These are phyloP conservation scores for Nebria ingens DNA, from an alignment of 1,140 invertebrate genomes.

Conservation along the genomic window DNA sequence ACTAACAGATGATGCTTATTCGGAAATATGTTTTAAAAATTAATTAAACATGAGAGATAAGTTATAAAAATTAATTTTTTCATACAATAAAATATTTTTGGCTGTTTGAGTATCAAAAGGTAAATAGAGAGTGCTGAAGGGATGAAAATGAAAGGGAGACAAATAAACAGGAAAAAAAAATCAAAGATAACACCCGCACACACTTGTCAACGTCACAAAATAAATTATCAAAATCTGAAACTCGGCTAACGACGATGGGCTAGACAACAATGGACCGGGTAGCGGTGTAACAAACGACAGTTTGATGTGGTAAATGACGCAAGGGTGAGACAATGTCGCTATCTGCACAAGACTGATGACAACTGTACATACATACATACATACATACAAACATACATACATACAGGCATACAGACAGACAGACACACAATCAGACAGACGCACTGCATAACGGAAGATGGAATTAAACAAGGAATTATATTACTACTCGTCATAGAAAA, in stretches of 20 bases:
- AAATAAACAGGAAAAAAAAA: constrained; percentile 14
- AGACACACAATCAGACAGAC: too few species aligned
- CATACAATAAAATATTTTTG: background rate
- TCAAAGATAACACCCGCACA: constrained; percentile 15
- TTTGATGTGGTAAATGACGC: constrained; percentile 32
- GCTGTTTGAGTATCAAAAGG: background rate
- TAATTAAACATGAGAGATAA: too few species aligned
- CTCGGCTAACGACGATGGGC: constrained; percentile 18
- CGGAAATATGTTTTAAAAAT: too few species aligned
- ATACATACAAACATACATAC: too few species aligned
- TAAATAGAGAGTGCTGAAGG: background rate
- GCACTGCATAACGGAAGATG: too few species aligned
- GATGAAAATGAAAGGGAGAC: too few species aligned
- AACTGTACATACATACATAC: too few species aligned
- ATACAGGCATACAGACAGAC: too few species aligned
- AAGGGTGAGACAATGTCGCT: constrained; percentile 32
- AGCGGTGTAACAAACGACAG: constrained; percentile 29
- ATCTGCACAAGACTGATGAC: constrained; percentile 29
- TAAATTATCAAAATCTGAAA: constrained; percentile 22
- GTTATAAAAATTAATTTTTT: too few species aligned
- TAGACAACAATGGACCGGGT: constrained; percentile 15
- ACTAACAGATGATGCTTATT: too few species aligned
- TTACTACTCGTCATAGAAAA: too few species aligned
- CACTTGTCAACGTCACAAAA: constrained; percentile 15
- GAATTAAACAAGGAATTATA: too few species aligned